Evolutionary conservation across 1,140 invertebrate species (phyloP).

Genomic region (Macrotrachela quadricornifera): DNA sequence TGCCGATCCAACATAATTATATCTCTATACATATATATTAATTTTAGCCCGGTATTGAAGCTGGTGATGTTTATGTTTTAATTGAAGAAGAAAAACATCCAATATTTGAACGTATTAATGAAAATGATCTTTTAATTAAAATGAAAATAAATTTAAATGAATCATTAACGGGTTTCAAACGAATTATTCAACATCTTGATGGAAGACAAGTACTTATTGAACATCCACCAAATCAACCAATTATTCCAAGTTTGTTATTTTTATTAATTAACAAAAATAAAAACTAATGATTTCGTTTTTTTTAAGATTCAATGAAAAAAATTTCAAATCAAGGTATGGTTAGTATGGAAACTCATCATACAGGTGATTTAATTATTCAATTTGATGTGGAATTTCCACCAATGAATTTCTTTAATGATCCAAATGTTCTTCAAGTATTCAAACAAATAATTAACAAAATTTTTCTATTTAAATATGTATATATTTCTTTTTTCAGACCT

Average conservation of each 20-base stretch:
- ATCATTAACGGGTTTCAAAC: slow-evolving; percentile 73
- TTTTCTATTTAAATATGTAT: too few species aligned
- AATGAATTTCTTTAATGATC: background rate
- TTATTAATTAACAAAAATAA: too few species aligned
- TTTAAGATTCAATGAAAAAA: slow-evolving; percentile 49
- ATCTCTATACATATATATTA: too few species aligned
- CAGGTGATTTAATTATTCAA: slow-evolving; percentile 51
- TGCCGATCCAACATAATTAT: too few species aligned
- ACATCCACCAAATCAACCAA: slow-evolving; percentile 42
- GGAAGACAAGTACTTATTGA: slow-evolving; percentile 59
- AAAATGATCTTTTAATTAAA: slow-evolving; percentile 56
- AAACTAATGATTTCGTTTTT: too few species aligned
- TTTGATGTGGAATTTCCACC: slow-evolving; percentile 66
- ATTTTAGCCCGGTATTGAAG: slow-evolving; percentile 34
- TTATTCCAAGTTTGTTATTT: background rate
- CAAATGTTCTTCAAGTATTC: too few species aligned
- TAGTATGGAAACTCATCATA: slow-evolving; percentile 47
- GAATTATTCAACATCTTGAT: slow-evolving; percentile 64
- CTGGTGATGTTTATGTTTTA: slow-evolving; percentile 65
- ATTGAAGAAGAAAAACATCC: slow-evolving; percentile 68
- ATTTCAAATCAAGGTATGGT: slow-evolving; percentile 79
- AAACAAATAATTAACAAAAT: too few species aligned
- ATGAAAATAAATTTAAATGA: slow-evolving; percentile 54
- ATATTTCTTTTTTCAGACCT: too few species aligned
- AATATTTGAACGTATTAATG: slow-evolving; percentile 50